Conservation (phyloP, 2,113 vertebrate genomes). For the Myotis brandtii region DNA sequence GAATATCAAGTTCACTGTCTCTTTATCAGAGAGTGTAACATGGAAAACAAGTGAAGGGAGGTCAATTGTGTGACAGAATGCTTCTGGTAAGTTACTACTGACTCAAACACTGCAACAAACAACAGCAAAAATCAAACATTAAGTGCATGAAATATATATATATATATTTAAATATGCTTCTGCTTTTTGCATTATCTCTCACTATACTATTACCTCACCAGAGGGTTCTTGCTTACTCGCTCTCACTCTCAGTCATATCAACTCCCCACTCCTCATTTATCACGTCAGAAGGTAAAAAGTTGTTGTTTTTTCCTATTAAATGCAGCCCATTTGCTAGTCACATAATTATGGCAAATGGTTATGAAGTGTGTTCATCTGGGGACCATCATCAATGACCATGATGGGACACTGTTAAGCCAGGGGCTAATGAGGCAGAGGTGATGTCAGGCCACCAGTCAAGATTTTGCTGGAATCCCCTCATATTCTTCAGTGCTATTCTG, state of each 20-base stretch:
- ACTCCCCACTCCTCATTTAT: not conserved
- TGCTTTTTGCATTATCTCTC: not conserved
- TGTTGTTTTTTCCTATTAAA: conserved; percentile 67
- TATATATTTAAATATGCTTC: not conserved
- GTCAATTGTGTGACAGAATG: not conserved
- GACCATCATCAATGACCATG: conserved; percentile 77
- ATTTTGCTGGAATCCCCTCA: not conserved
- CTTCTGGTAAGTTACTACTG: not conserved
- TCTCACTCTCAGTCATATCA: not conserved
- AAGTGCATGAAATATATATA: not conserved
- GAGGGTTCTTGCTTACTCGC: not conserved
- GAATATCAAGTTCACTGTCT: not conserved
- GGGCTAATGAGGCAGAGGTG: conserved; percentile 64
- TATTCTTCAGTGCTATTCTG: not conserved
- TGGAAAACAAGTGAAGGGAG: not conserved
- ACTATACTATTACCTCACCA: conserved; percentile 37
- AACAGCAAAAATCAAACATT: not conserved
- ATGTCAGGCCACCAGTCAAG: conserved; percentile 49
- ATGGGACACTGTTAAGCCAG: conserved; percentile 69
- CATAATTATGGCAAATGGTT: conserved; percentile 79
- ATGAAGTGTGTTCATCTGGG: conserved; percentile 74
- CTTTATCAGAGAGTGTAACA: conserved; percentile 35
- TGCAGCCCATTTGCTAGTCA: conserved; percentile 73
- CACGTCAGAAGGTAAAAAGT: conserved; percentile 78
- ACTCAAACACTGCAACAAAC: conserved; percentile 34